These are phyloP conservation scores for Lasioglossum malachurum DNA, from an alignment of 2,888 invertebrate genomes.

Conservation along the genomic window DNA sequence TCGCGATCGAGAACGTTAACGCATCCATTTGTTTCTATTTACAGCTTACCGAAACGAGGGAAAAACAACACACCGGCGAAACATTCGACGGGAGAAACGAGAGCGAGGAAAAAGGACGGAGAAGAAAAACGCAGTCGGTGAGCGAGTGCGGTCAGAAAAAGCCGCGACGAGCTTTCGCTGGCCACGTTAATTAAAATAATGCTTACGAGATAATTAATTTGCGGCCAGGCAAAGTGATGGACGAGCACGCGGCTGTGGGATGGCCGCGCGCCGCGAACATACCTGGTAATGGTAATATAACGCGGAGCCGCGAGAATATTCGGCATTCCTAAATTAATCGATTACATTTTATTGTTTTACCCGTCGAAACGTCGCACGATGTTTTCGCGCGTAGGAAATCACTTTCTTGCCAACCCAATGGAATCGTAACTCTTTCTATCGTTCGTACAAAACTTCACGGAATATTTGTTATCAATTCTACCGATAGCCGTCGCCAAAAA, in stretches of 20 bases:
- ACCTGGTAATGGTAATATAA: conserved; percentile 41
- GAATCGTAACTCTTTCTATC: too few relatives aligned
- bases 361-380: conserved; percentile 17
- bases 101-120: not conserved
- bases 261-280: conserved; percentile 47
- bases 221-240: conserved; percentile 71
- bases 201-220: conserved; percentile 76
- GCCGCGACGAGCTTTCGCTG: conserved; percentile 50
- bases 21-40: conserved; percentile 25
- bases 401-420: too few relatives aligned
- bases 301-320: conserved; percentile 54
- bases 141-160: conserved; percentile 36
- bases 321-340: conserved; percentile 70
- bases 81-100: not conserved
- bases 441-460: not conserved
- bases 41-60: not conserved
- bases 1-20: not conserved
- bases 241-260: conserved; percentile 62
- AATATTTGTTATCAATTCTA: not conserved
- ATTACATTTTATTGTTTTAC: conserved; percentile 66
- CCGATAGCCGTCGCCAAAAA: not conserved
- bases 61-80: not conserved
- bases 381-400: not conserved
- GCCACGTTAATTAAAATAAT: conserved; percentile 75
- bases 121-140: conserved; percentile 14